phyloP scores from a whole-genome alignment of 2,797 vertebrate species.

The Silurus lanzhouensis region DNA sequence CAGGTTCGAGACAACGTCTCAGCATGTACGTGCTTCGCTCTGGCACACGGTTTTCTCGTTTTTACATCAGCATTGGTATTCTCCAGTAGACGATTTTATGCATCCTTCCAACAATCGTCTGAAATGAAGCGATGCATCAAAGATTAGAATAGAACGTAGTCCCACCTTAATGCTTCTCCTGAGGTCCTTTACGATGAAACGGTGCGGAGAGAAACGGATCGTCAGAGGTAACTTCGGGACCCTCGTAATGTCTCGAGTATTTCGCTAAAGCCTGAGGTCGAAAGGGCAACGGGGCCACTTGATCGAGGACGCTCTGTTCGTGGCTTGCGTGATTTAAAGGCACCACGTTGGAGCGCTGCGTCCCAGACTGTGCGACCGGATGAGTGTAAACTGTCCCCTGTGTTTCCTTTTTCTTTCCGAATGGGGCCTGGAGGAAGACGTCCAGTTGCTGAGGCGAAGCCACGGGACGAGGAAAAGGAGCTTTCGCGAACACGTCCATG shows the following conservation, averaged over 20 bases:
- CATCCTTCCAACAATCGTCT: neutral
- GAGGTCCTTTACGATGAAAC: slow-evolving; percentile 85
- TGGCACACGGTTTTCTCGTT: slow-evolving; percentile 3
- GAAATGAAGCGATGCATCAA: neutral
- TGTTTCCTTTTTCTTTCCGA: slow-evolving; percentile 83
- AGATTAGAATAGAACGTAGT: neutral
- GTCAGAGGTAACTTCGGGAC: slow-evolving; percentile 63
- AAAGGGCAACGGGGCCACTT: slow-evolving; percentile 78
- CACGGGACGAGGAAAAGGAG: slow-evolving; percentile 80
- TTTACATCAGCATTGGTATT: neutral
- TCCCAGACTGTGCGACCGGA: slow-evolving; percentile 47
- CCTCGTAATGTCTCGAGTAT: slow-evolving; percentile 93
- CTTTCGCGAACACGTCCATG: slow-evolving; percentile 88
- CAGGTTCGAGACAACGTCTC: neutral
- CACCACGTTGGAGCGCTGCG: slow-evolving; percentile 52
- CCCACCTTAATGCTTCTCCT: slow-evolving; percentile 75
- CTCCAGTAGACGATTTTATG: neutral
- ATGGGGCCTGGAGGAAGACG: slow-evolving; percentile 92
- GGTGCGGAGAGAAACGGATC: slow-evolving; percentile 92
- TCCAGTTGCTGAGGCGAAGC: slow-evolving; percentile 75
- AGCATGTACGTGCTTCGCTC: slow-evolving; percentile 23
- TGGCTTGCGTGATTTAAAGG: slow-evolving; percentile 54
- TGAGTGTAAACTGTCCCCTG: slow-evolving; percentile 56
- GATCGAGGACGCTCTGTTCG: slow-evolving; percentile 68
- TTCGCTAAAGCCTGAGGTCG: slow-evolving; percentile 86